These are phyloP conservation scores for Stichodactyla helianthus DNA, from an alignment of 64 coral and sea anemone genomes.

Conservation along the genomic window DNA sequence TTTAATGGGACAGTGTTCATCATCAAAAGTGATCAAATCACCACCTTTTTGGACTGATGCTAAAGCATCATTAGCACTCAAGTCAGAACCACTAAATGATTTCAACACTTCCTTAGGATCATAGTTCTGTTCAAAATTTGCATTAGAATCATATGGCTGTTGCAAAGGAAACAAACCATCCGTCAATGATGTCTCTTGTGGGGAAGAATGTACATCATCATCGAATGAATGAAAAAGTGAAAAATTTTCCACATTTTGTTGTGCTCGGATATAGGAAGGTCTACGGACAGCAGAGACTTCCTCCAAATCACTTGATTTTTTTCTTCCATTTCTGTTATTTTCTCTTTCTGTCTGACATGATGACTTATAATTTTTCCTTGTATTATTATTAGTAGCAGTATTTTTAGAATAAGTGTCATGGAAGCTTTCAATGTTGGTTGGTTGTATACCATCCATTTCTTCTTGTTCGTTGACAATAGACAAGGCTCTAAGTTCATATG, in stretches of 20 bases:
- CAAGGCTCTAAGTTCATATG: slow-evolving; percentile 42
- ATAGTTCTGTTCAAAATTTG: slow-evolving; percentile 19
- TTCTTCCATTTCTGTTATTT: neutral
- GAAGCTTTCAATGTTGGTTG: slow-evolving; percentile 19
- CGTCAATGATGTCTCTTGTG: neutral
- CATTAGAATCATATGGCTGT: neutral
- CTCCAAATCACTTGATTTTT: neutral
- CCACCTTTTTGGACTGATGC: slow-evolving; percentile 1
- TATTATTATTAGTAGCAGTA: neutral
- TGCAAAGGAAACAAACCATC: neutral
- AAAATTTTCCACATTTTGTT: slow-evolving; percentile 64
- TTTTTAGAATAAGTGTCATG: slow-evolving; percentile 9
- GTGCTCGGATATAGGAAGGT: slow-evolving; percentile 80
- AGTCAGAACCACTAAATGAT: slow-evolving; percentile 34
- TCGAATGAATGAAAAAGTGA: slow-evolving; percentile 2
- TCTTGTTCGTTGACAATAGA: slow-evolving; percentile 81
- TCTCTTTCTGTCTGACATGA: neutral
- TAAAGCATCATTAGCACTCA: neutral
- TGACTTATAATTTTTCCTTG: neutral
- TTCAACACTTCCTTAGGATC: slow-evolving; percentile 31
- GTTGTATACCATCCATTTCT: slow-evolving; percentile 34
- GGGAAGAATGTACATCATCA: neutral
- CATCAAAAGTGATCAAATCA: slow-evolving; percentile 58
- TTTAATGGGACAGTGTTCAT: slow-evolving; percentile 5
- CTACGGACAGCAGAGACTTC: slow-evolving; percentile 34